Conservation (phyloP, 53 echinoderm and acorn worm species). For the Patiria pectinifera region DNA sequence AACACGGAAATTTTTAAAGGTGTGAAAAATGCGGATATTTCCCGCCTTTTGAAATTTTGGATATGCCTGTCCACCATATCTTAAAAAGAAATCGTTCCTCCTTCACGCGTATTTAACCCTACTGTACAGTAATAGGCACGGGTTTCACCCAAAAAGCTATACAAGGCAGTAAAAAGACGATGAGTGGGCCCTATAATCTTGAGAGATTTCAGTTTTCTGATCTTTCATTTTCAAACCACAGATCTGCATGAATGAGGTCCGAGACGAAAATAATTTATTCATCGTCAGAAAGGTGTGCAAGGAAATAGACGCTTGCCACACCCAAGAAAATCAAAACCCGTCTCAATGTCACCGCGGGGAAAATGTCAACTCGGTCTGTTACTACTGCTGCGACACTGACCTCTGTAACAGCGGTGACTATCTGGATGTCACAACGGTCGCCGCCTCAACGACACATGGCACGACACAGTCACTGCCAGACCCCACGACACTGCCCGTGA, state of each 20-base stretch:
- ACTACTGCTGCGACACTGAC: constrained; percentile 27
- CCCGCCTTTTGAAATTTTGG: too few relatives aligned
- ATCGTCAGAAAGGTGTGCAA: constrained; percentile 32
- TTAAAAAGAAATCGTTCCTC: too few relatives aligned
- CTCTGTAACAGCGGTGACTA: constrained; percentile 42
- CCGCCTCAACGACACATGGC: neutral
- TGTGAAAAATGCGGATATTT: too few relatives aligned
- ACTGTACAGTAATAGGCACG: too few relatives aligned
- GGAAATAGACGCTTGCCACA: neutral
- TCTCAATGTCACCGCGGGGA: constrained; percentile 20
- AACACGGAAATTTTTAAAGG: too few relatives aligned
- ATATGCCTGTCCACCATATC: too few relatives aligned
- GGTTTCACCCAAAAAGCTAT: too few relatives aligned
- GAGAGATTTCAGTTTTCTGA: neutral
- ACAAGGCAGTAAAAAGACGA: too few relatives aligned
- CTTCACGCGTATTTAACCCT: too few relatives aligned
- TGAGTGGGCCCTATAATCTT: neutral
- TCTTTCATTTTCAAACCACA: neutral
- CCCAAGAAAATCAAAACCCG: neutral
- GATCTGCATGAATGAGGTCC: constrained; percentile 50
- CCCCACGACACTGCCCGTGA: neutral
- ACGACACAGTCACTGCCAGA: neutral
- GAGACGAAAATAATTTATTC: constrained; percentile 31
- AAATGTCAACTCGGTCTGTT: constrained; percentile 6
- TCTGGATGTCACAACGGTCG: neutral